These are phyloP conservation scores for Lathamus discolor DNA, from an alignment of 2,113 vertebrate genomes.

Conservation along the genomic window DNA sequence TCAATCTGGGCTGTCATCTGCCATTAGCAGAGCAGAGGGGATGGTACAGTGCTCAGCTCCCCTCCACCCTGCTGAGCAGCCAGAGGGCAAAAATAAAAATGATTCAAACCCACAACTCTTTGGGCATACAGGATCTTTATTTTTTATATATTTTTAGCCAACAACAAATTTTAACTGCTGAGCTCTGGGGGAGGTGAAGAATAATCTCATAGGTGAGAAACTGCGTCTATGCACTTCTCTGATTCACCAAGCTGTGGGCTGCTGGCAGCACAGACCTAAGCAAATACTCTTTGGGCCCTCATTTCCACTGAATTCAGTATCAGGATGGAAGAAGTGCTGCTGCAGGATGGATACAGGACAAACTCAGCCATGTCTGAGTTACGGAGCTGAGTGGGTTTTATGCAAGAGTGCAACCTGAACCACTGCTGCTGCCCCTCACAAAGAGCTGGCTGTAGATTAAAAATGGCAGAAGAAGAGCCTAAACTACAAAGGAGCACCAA, in stretches of 20 bases:
- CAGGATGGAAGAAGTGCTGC: neutral
- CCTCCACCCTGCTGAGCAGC: neutral
- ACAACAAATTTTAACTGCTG: neutral
- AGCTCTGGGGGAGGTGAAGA: neutral
- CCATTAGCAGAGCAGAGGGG: neutral
- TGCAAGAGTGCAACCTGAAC: neutral
- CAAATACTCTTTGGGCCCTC: neutral
- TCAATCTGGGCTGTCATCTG: neutral
- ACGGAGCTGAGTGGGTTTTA: neutral
- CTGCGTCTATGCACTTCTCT: neutral
- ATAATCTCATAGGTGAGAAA: neutral
- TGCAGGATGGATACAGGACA: neutral
- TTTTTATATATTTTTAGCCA: neutral
- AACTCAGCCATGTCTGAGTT: neutral
- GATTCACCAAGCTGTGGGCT: neutral
- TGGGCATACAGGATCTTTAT: fast-evolving
- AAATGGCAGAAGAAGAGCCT: neutral
- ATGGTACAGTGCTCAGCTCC: fast-evolving
- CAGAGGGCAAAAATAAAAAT: neutral
- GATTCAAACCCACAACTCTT: neutral
- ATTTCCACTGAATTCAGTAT: neutral
- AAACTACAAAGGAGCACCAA: neutral
- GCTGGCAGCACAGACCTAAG: neutral
- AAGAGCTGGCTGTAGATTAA: neutral
- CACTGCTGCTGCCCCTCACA: neutral